Conservation (phyloP, 2,113 vertebrate species). For the Rhombomys opimus region DNA sequence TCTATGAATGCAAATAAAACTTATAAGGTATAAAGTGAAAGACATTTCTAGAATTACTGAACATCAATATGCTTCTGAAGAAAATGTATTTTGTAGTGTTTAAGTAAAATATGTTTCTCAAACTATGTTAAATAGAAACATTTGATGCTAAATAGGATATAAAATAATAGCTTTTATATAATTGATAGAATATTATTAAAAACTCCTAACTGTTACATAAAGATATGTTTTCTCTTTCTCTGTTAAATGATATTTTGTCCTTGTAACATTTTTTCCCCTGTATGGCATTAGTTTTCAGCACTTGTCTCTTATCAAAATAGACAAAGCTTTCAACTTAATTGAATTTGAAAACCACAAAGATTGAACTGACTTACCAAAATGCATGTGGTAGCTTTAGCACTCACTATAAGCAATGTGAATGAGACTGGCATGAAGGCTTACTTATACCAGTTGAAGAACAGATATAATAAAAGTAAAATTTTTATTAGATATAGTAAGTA, state of each 20-base stretch:
- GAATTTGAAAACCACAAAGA: slow-evolving; percentile 75
- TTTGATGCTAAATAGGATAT: slow-evolving; percentile 57
- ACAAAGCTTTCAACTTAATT: slow-evolving; percentile 79
- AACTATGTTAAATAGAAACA: slow-evolving; percentile 50
- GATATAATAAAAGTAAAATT: slow-evolving; percentile 37
- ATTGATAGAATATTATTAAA: slow-evolving; percentile 57
- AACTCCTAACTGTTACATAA: slow-evolving; percentile 64
- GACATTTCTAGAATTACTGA: slow-evolving; percentile 13
- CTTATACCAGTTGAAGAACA: background rate
- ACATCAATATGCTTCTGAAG: background rate
- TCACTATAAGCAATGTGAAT: slow-evolving; percentile 70
- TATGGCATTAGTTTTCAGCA: slow-evolving; percentile 71
- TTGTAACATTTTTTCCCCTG: slow-evolving; percentile 73
- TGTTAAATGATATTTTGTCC: slow-evolving; percentile 72
- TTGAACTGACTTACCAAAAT: slow-evolving; percentile 72
- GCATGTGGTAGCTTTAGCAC: slow-evolving; percentile 61
- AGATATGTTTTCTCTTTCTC: slow-evolving; percentile 66
- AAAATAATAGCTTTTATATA: slow-evolving; percentile 68
- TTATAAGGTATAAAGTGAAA: slow-evolving; percentile 45
- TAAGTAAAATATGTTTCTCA: slow-evolving; percentile 52
- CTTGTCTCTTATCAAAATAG: slow-evolving; percentile 77
- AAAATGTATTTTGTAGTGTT: slow-evolving; percentile 18
- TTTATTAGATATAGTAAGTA: slow-evolving; percentile 71
- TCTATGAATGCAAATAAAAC: slow-evolving; percentile 44
- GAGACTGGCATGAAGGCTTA: slow-evolving; percentile 45